Conservation (phyloP, 2,888 invertebrate genomes). For the Drosophila pegasa region DNA sequence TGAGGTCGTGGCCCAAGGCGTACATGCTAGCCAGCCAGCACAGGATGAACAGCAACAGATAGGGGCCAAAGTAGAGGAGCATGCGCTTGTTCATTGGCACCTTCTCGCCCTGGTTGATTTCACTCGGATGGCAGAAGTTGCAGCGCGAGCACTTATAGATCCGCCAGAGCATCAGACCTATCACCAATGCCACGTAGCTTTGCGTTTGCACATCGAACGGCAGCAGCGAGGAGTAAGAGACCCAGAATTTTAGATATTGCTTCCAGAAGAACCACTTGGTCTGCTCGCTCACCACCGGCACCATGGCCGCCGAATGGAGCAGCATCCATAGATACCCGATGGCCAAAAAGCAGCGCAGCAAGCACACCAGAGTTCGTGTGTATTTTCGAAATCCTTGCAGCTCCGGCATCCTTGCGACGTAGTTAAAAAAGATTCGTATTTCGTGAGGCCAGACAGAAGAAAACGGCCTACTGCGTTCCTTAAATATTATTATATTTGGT, state of each 20-base stretch:
- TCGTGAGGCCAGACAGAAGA: background rate
- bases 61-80: conserved; percentile 2
- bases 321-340: conserved; percentile 28
- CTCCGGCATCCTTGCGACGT: conserved; percentile 10
- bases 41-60: background rate
- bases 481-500: background rate
- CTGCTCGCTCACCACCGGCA: background rate
- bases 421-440: no score
- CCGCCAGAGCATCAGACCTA: background rate
- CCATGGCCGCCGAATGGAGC: conserved; percentile 18
- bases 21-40: conserved; percentile 21
- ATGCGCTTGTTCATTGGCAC: background rate
- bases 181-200: accelerated
- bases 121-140: background rate
- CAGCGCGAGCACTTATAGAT: conserved; percentile 24
- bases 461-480: background rate
- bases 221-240: conserved; percentile 7
- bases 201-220: background rate
- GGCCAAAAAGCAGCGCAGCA: background rate
- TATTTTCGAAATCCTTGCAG: accelerated
- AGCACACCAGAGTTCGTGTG: background rate
- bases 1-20: background rate
- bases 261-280: background rate
- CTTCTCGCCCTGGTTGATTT: accelerated
- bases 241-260: background rate